Conservation (phyloP, 2,888 invertebrate species). For the Aelia acuminata region DNA sequence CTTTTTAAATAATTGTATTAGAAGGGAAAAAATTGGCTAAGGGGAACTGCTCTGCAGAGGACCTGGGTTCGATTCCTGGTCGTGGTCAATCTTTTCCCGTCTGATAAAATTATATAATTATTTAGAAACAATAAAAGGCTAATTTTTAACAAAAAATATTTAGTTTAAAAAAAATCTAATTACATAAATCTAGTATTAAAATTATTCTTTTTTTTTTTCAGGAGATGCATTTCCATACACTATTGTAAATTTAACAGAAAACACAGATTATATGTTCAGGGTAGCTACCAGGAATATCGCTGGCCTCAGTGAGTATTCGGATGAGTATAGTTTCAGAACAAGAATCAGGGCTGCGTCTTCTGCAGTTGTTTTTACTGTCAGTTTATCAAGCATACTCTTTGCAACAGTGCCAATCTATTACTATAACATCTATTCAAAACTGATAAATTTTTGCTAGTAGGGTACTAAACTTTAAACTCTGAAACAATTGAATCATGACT, state of each 20-base stretch:
- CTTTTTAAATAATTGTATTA: too few species aligned
- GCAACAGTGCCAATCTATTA: not conserved
- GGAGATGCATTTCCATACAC: conserved; percentile 69
- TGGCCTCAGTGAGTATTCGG: conserved; percentile 70
- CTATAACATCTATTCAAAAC: not conserved
- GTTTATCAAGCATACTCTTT: not conserved
- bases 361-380: not conserved
- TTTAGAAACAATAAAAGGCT: too few species aligned
- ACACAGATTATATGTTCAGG: conserved; percentile 73
- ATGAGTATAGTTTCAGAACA: conserved; percentile 63
- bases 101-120: too few species aligned
- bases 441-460: not conserved
- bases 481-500: conserved; percentile 39
- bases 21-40: too few species aligned
- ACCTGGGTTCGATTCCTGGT: too few species aligned
- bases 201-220: conserved; percentile 34
- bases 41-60: too few species aligned
- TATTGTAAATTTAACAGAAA: conserved; percentile 70
- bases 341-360: conserved; percentile 53
- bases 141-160: too few species aligned
- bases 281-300: conserved; percentile 74
- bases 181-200: too few species aligned
- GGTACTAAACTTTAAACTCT: not conserved
- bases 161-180: too few species aligned
- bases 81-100: too few species aligned